Evolutionary conservation across 2,888 invertebrate genomes (phyloP).

Genomic region (Parnassius smintheus): DNA sequence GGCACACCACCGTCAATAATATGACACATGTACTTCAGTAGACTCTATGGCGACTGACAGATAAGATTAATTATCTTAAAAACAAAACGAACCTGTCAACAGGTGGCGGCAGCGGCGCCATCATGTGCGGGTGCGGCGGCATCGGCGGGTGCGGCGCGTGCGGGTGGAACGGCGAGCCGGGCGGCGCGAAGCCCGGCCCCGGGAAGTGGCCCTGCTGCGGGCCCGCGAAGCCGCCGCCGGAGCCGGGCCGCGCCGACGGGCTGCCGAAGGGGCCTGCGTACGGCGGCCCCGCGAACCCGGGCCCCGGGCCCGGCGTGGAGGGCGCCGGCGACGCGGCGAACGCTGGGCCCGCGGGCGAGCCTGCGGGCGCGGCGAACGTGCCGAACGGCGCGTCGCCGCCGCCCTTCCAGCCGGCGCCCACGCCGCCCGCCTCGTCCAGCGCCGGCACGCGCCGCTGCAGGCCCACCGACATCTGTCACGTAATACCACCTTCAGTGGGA

Average conservation of each 20-base stretch:
- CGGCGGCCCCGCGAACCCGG: constrained; percentile 85
- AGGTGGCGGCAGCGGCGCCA: constrained; percentile 85
- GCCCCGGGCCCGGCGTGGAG: constrained; percentile 87
- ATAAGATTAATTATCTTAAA: too few relatives aligned
- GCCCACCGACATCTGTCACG: constrained; percentile 83
- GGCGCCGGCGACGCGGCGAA: constrained; percentile 86
- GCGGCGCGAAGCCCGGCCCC: constrained; percentile 88
- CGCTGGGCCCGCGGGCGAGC: constrained; percentile 86
- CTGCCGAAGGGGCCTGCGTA: constrained; percentile 84
- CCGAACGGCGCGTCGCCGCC: constrained; percentile 84
- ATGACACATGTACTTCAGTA: too few relatives aligned
- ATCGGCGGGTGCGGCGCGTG: constrained; percentile 93
- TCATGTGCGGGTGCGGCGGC: constrained; percentile 84
- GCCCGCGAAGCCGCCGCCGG: constrained; percentile 90
- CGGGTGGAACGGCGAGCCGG: constrained; percentile 89
- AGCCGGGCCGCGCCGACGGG: constrained; percentile 86
- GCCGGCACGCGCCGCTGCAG: constrained; percentile 89
- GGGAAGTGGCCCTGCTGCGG: constrained; percentile 85
- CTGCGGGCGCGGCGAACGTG: constrained; percentile 90
- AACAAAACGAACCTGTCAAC: constrained; percentile 85
- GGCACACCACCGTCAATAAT: too few relatives aligned
- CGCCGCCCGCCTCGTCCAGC: constrained; percentile 75
- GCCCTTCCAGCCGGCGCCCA: constrained; percentile 87
- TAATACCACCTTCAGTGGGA: too few relatives aligned
- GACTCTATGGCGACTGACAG: too few relatives aligned